Evolutionary conservation across 2,888 invertebrate species (phyloP).

Genomic region (Xestia xanthographa): DNA sequence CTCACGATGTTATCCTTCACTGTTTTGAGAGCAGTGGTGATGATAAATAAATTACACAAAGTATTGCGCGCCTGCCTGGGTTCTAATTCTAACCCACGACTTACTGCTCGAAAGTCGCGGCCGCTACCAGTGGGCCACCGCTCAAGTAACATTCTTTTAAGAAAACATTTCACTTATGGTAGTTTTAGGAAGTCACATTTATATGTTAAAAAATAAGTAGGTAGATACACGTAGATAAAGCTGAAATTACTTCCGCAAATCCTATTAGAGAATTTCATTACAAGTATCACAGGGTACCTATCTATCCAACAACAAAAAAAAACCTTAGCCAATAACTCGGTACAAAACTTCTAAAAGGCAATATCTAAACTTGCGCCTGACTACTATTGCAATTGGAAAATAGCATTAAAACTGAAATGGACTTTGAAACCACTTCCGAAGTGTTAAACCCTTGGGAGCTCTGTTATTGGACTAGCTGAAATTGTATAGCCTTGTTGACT

Average conservation of each 20-base stretch:
- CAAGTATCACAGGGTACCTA: not conserved
- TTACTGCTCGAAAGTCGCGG: too few relatives aligned
- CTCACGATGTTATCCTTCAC: too few relatives aligned
- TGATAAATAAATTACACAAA: too few relatives aligned
- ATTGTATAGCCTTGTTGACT: slow-evolving; percentile 33
- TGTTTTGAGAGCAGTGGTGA: too few relatives aligned
- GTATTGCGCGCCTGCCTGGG: too few relatives aligned
- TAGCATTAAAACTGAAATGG: slow-evolving; percentile 79
- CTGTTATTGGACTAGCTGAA: slow-evolving; percentile 49
- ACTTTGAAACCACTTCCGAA: slow-evolving; percentile 71
- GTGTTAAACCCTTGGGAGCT: slow-evolving; percentile 59
- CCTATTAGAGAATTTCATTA: not conserved
- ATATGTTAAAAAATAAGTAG: not conserved
- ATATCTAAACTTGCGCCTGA: slow-evolving; percentile 68
- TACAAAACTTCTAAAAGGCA: slow-evolving; percentile 65
- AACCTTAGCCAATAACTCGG: slow-evolving; percentile 34
- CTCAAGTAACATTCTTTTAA: too few relatives aligned
- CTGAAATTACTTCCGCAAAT: too few relatives aligned
- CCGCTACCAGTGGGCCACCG: too few relatives aligned
- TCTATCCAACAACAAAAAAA: not conserved
- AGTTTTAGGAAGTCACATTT: too few relatives aligned
- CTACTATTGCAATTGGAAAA: slow-evolving; percentile 77
- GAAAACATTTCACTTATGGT: too few relatives aligned
- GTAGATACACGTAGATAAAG: too few relatives aligned
- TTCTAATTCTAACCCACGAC: too few relatives aligned